Percentiles rank a stretch among this genome's conserved stretches.
Conservation (phyloP, 35 echinoderm and acorn worm species). For the Nesometra sesokonis region DNA sequence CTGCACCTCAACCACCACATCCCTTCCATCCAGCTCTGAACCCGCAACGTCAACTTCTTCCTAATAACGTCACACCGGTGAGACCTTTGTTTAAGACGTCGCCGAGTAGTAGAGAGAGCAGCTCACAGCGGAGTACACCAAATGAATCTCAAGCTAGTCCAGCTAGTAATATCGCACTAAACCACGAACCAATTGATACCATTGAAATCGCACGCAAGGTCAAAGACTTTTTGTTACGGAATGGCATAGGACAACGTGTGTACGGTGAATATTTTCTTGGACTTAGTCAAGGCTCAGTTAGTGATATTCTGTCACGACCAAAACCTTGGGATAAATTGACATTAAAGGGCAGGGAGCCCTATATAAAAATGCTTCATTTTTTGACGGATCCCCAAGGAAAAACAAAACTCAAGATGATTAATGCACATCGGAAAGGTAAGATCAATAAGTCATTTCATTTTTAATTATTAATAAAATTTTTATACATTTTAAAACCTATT, state of each 20-base stretch:
- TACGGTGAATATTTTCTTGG: constrained; percentile 86
- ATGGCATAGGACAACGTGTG: constrained; percentile 84
- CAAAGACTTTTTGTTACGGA: constrained; percentile 74
- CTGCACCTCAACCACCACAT: constrained; percentile 17
- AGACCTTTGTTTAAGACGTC: neutral
- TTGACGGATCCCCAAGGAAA: constrained; percentile 67
- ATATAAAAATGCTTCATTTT: constrained; percentile 98
- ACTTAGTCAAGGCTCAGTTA: constrained; percentile 93
- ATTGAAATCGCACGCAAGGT: constrained; percentile 61
- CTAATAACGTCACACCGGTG: neutral
- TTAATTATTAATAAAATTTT: neutral
- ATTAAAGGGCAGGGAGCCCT: constrained; percentile 82
- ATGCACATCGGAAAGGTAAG: constrained; percentile 88
- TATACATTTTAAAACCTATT: no score
- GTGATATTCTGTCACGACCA: constrained; percentile 78
- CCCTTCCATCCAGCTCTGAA: constrained; percentile 21
- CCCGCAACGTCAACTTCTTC: constrained; percentile 15
- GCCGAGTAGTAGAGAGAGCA: constrained; percentile 3
- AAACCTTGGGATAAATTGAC: constrained; percentile 98
- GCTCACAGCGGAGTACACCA: constrained; percentile 11
- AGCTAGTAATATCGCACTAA: constrained; percentile 16
- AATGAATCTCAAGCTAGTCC: constrained; percentile 12
- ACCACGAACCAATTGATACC: constrained; percentile 80
- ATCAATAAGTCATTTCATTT: neutral
- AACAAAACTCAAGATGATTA: constrained; percentile 73